These are phyloP conservation scores for Gymnocheta viridis DNA, from an alignment of 2,888 invertebrate genomes.

Conservation along the genomic window DNA sequence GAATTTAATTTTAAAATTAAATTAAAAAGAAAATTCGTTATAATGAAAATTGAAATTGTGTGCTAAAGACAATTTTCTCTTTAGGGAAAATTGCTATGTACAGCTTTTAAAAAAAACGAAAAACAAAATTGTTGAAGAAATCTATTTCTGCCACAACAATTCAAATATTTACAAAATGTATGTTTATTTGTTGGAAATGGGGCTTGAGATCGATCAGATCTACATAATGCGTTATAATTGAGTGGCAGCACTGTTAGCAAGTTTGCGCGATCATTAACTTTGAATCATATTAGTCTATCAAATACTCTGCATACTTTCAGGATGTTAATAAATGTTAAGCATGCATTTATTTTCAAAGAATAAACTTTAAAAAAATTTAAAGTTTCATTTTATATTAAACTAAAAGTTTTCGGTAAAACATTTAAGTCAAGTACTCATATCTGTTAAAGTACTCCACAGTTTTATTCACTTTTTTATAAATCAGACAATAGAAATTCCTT, in stretches of 20 bases:
- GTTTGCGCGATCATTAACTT: not conserved
- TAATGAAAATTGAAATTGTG: slow-evolving; percentile 48
- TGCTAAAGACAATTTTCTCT: slow-evolving; percentile 35
- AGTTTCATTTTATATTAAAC: not conserved
- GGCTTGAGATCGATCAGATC: not conserved
- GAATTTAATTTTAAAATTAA: slow-evolving; percentile 68
- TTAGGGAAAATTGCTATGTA: not conserved
- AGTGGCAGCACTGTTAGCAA: not conserved
- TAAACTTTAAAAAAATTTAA: not conserved
- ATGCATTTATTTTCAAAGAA: not conserved
- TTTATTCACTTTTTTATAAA: slow-evolving; percentile 7
- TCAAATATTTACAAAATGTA: too few species aligned
- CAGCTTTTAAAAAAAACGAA: not conserved
- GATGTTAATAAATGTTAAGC: not conserved
- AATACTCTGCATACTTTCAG: slow-evolving; percentile 7
- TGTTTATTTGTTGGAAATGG: not conserved
- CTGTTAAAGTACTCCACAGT: slow-evolving; percentile 33
- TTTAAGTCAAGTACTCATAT: slow-evolving; percentile 4
- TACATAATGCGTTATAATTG: not conserved
- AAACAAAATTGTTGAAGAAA: not conserved
- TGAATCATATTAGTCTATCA: not conserved
- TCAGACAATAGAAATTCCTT: slow-evolving; percentile 19
- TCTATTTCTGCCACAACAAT: not conserved
- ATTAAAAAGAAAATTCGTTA: slow-evolving; percentile 42
- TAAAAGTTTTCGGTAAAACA: not conserved